Conservation (phyloP, 2,797 vertebrate species). For the Sebastiscus albofasciatus region DNA sequence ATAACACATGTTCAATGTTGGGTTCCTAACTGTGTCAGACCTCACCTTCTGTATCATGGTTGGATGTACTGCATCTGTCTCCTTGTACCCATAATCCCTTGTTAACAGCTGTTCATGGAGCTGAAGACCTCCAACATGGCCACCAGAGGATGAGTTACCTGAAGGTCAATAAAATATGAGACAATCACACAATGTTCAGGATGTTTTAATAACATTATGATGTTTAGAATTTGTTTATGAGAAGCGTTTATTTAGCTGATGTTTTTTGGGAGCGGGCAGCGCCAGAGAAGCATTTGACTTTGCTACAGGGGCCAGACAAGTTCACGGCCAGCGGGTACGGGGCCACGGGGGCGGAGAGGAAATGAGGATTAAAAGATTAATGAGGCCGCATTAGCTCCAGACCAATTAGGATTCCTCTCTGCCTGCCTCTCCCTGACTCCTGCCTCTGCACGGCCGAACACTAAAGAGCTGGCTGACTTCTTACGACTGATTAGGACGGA, state of each 20-base stretch:
- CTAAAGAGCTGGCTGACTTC: neutral
- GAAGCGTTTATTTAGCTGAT: neutral
- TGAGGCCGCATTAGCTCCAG: constrained; percentile 55
- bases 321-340: constrained; percentile 33
- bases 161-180: neutral
- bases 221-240: neutral
- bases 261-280: neutral
- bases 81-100: neutral
- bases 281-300: constrained; percentile 45
- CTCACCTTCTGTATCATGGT: neutral
- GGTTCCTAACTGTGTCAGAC: neutral
- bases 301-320: constrained; percentile 44
- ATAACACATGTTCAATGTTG: neutral
- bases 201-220: neutral
- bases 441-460: neutral
- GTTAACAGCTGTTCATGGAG: neutral
- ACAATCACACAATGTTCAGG: neutral
- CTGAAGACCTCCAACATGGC: neutral
- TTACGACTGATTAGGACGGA: constrained; percentile 1
- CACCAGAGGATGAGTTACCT: neutral
- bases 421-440: neutral
- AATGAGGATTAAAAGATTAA: constrained; percentile 74
- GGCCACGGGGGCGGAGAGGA: constrained; percentile 40
- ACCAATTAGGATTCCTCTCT: constrained; percentile 55
- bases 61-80: neutral